A percentile compares a stretch with the other conserved stretches of the same genome.
Conservation (phyloP, 2,113 vertebrate genomes). For the Poecilia latipinna region DNA sequence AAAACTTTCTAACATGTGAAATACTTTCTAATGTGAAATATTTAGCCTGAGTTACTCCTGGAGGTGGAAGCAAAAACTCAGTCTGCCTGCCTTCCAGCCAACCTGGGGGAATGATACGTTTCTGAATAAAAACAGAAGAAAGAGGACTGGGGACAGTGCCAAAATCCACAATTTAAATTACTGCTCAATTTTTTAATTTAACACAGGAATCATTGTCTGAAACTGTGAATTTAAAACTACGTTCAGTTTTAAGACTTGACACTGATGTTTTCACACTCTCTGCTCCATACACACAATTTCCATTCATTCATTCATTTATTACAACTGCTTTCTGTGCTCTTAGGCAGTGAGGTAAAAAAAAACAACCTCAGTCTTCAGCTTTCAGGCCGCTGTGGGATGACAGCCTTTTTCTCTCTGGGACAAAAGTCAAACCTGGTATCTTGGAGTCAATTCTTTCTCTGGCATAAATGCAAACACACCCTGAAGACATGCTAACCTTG, state of each 20-base stretch:
- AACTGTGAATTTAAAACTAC: slow-evolving; percentile 1
- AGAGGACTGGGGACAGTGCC: slow-evolving; percentile 68
- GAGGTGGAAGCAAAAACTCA: slow-evolving; percentile 72
- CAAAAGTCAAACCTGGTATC: slow-evolving; percentile 16
- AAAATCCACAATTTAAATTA: slow-evolving; percentile 45
- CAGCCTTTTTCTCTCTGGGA: not conserved
- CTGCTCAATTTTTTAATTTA: slow-evolving; percentile 45
- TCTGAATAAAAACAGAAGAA: slow-evolving; percentile 81
- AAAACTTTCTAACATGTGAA: not conserved
- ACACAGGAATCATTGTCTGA: slow-evolving; percentile 18
- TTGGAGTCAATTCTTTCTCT: slow-evolving; percentile 7
- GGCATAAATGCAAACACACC: slow-evolving; percentile 9
- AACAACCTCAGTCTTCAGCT: not conserved
- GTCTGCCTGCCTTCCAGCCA: slow-evolving; percentile 74
- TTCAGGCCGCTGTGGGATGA: slow-evolving; percentile 13
- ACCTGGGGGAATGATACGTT: slow-evolving; percentile 81
- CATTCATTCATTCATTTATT: slow-evolving; percentile 17
- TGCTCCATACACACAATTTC: slow-evolving; percentile 8
- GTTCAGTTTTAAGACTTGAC: slow-evolving; percentile 31
- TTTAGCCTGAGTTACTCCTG: slow-evolving; percentile 66
- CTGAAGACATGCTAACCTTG: slow-evolving; percentile 32
- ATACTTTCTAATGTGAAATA: slow-evolving; percentile 55
- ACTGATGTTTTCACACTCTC: not conserved
- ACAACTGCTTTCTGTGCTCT: not conserved
- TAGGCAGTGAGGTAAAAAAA: not conserved